Percentiles rank a stretch among this genome's conserved stretches.
Conservation (phyloP, 2,797 vertebrate species). For the Cirrhinus molitorella region DNA sequence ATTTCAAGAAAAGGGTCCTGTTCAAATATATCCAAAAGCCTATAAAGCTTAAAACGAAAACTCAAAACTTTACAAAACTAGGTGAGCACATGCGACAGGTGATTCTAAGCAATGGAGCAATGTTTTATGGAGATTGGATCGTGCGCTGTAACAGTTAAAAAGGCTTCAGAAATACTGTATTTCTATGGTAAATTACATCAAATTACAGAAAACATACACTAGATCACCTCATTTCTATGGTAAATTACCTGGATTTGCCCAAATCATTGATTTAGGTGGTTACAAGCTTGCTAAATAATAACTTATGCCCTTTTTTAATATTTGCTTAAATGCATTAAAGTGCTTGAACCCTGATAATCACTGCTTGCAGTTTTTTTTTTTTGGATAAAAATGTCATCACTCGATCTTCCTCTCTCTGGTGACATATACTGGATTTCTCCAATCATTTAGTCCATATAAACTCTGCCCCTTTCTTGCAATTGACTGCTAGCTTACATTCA, state of each 20-base stretch:
- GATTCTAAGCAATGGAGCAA: too few relatives aligned
- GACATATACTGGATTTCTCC: neutral
- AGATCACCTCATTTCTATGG: neutral
- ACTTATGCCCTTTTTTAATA: neutral
- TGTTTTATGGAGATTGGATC: too few relatives aligned
- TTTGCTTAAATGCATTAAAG: neutral
- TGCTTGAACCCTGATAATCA: neutral
- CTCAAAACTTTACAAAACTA: too few relatives aligned
- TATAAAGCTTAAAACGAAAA: too few relatives aligned
- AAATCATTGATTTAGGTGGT: neutral
- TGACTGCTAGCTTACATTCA: too few relatives aligned
- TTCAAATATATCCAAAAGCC: too few relatives aligned
- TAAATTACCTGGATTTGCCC: neutral
- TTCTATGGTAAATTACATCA: too few relatives aligned
- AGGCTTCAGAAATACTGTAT: too few relatives aligned
- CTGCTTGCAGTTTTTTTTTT: neutral
- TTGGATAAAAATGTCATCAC: neutral
- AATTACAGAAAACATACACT: too few relatives aligned
- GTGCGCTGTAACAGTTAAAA: too few relatives aligned
- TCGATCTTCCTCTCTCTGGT: neutral
- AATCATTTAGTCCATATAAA: neutral
- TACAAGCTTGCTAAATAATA: neutral
- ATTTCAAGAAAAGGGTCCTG: too few relatives aligned
- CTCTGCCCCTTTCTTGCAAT: neutral
- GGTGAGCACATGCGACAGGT: too few relatives aligned